A percentile compares a stretch with the other conserved stretches of the same genome.
Conservation (phyloP, 1,140 invertebrate genomes). For the Drosophila ficusphila region DNA sequence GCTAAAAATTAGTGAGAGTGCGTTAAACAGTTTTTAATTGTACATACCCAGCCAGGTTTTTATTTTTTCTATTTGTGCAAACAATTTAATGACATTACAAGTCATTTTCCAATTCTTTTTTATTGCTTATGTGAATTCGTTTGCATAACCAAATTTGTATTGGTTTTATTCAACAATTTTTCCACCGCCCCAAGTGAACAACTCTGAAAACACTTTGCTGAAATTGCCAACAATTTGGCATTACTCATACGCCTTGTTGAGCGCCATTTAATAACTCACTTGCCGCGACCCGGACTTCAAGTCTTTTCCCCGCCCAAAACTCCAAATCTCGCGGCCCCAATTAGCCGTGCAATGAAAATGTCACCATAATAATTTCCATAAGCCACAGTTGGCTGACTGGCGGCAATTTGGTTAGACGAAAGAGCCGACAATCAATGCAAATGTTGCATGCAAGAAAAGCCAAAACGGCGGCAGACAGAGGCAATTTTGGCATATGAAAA, state of each 20-base stretch:
- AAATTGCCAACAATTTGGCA: conserved; percentile 11
- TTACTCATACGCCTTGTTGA: conserved; percentile 45
- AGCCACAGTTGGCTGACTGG: conserved; percentile 67
- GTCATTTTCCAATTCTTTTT: not conserved
- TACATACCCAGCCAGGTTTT: too few relatives aligned
- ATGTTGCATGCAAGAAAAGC: conserved; percentile 53
- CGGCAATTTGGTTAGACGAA: conserved; percentile 55
- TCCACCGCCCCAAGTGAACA: not conserved
- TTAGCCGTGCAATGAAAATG: conserved; percentile 75
- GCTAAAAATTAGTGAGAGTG: too few relatives aligned
- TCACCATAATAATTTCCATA: conserved; percentile 73
- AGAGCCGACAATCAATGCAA: conserved; percentile 52
- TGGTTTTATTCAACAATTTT: not conserved
- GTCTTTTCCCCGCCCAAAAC: not conserved
- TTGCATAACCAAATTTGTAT: not conserved
- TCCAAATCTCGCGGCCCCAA: conserved; percentile 48
- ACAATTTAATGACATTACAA: too few relatives aligned
- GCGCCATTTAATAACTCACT: conserved; percentile 53
- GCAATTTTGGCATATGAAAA: conserved; percentile 43
- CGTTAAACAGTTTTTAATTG: too few relatives aligned
- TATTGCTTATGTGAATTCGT: not conserved
- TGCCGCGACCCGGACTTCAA: conserved; percentile 6
- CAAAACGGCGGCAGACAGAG: conserved; percentile 29
- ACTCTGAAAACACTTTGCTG: not conserved
- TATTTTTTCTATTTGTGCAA: too few relatives aligned